These are phyloP conservation scores for Onychomys leucogaster DNA, from an alignment of 2,797 vertebrate genomes.

Conservation along the genomic window DNA sequence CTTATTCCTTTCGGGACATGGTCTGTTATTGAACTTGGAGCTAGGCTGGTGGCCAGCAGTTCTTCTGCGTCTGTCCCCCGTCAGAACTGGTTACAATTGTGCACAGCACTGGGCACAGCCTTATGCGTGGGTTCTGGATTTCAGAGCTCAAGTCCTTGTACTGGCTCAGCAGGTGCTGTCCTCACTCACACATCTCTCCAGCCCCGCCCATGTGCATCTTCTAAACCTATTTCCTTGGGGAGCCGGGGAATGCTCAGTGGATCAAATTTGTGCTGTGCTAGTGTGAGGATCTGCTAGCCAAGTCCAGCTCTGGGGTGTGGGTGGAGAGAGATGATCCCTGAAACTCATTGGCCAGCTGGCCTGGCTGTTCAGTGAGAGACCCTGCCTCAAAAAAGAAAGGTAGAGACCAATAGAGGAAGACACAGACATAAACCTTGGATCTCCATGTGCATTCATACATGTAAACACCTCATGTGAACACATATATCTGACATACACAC, in stretches of 20 bases:
- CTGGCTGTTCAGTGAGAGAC: neutral
- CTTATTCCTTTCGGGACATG: neutral
- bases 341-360: neutral
- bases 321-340: neutral
- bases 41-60: neutral
- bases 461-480: neutral
- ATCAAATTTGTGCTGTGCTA: too few species aligned
- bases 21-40: neutral
- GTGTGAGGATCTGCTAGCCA: neutral
- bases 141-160: neutral
- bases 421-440: neutral
- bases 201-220: neutral
- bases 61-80: neutral
- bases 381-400: neutral
- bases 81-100: neutral
- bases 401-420: neutral
- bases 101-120: neutral
- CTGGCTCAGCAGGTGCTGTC: neutral
- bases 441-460: neutral
- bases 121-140: neutral
- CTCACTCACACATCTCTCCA: neutral
- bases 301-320: neutral
- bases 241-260: neutral
- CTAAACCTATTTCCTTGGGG: neutral
- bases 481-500: neutral